Conservation (phyloP, 2,888 invertebrate genomes). For the Theretra japonica region DNA sequence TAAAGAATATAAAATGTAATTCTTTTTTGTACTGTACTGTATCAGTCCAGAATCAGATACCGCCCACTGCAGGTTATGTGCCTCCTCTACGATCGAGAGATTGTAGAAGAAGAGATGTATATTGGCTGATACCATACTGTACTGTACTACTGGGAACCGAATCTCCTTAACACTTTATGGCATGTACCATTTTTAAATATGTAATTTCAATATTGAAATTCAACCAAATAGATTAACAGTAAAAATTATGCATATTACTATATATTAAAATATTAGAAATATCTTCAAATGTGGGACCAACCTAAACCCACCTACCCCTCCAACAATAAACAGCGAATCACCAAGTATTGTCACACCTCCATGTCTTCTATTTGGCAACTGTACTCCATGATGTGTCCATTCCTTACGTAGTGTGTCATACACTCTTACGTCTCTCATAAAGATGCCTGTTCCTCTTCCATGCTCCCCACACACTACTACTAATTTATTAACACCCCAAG, state of each 20-base stretch:
- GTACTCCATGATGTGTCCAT: constrained; percentile 68
- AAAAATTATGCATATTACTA: no score
- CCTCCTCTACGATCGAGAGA: no score
- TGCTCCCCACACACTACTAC: constrained; percentile 72
- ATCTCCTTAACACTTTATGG: neutral
- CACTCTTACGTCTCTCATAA: constrained; percentile 68
- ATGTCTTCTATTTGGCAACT: constrained; percentile 67
- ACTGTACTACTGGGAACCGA: neutral
- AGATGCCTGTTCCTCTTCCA: constrained; percentile 68
- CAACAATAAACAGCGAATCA: constrained; percentile 66
- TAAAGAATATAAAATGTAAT: no score
- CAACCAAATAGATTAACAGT: no score
- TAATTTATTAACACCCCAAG: constrained; percentile 68
- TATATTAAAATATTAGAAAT: neutral
- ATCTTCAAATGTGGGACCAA: constrained; percentile 48
- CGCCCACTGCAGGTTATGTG: no score
- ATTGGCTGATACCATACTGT: neutral
- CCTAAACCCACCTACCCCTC: constrained; percentile 78
- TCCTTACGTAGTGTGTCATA: constrained; percentile 66
- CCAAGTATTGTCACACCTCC: constrained; percentile 63
- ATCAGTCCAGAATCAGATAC: no score
- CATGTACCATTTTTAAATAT: no score
- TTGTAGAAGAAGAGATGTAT: no score
- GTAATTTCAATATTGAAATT: no score
- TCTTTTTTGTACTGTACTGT: no score